A percentile compares a stretch with the other conserved stretches of the same genome.
Evolutionary conservation across 2,797 vertebrate genomes (phyloP).

Genomic region (Ateles fusciceps): DNA sequence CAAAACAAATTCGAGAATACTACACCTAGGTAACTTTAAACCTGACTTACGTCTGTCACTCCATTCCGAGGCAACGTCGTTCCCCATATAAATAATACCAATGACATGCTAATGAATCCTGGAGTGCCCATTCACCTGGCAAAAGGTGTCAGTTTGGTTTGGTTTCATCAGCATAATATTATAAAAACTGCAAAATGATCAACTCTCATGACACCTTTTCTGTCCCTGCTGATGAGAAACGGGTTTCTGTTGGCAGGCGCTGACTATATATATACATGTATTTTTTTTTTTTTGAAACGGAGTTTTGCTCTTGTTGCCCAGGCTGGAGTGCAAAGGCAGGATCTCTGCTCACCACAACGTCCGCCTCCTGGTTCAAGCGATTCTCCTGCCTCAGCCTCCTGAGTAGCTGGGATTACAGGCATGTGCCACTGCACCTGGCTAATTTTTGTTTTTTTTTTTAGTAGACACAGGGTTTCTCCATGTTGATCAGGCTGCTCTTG

Average conservation of each 20-base stretch:
- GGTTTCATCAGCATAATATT: not conserved
- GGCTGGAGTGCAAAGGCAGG: too few species aligned
- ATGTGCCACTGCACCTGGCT: too few species aligned
- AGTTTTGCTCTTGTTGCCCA: too few species aligned
- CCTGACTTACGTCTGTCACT: not conserved
- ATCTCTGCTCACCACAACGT: too few species aligned
- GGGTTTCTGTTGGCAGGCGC: not conserved
- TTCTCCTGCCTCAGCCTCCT: too few species aligned
- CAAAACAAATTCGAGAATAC: not conserved
- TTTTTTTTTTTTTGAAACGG: too few species aligned
- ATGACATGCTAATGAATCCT: not conserved
- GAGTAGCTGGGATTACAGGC: too few species aligned
- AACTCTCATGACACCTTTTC: not conserved
- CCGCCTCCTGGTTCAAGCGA: too few species aligned
- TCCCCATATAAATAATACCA: not conserved
- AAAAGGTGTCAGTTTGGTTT: not conserved
- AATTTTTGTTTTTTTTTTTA: too few species aligned
- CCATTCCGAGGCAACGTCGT: not conserved
- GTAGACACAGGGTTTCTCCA: too few species aligned
- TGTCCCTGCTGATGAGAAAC: not conserved
- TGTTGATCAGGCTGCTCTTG: too few species aligned
- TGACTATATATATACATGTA: not conserved
- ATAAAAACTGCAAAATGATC: not conserved
- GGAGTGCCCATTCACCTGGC: not conserved
- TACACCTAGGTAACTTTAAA: not conserved